These are phyloP conservation scores for Pterophyllum scalare DNA, from an alignment of 2,113 vertebrate species.

Conservation along the genomic window DNA sequence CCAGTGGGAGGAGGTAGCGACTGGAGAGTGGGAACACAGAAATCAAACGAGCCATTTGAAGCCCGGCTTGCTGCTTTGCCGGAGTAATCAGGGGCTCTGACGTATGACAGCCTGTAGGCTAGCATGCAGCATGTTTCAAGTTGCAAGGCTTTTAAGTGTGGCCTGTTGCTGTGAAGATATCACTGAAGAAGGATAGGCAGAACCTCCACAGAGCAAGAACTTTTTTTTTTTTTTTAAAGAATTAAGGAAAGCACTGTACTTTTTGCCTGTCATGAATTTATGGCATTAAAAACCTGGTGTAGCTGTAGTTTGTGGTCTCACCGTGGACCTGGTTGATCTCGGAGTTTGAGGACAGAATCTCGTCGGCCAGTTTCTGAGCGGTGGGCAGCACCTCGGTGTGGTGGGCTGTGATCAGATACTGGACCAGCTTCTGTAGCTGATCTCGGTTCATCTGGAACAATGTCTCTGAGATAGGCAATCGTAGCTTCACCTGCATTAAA, in stretches of 20 bases:
- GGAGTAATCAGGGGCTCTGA: constrained; percentile 47
- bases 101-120: constrained; percentile 39
- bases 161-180: constrained; percentile 69
- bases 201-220: constrained; percentile 7
- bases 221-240: constrained; percentile 4
- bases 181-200: constrained; percentile 30
- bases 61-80: constrained; percentile 34
- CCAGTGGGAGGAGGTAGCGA: constrained; percentile 35
- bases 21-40: constrained; percentile 36
- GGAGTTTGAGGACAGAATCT: constrained; percentile 98
- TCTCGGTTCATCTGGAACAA: constrained; percentile 99
- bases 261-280: neutral
- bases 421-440: constrained; percentile 99
- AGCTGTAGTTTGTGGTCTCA: constrained; percentile 72
- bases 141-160: constrained; percentile 55
- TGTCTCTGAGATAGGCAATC: constrained; percentile 99
- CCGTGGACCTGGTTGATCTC: constrained; percentile 99
- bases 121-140: constrained; percentile 42
- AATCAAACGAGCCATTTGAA: constrained; percentile 67
- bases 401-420: constrained; percentile 98
- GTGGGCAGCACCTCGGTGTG: constrained; percentile 99
- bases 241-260: neutral
- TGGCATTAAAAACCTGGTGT: neutral
- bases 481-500: constrained; percentile 87
- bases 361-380: constrained; percentile 96